These are phyloP conservation scores for Patiria pectinifera DNA, from an alignment of 53 echinoderm and acorn worm species.

Conservation along the genomic window DNA sequence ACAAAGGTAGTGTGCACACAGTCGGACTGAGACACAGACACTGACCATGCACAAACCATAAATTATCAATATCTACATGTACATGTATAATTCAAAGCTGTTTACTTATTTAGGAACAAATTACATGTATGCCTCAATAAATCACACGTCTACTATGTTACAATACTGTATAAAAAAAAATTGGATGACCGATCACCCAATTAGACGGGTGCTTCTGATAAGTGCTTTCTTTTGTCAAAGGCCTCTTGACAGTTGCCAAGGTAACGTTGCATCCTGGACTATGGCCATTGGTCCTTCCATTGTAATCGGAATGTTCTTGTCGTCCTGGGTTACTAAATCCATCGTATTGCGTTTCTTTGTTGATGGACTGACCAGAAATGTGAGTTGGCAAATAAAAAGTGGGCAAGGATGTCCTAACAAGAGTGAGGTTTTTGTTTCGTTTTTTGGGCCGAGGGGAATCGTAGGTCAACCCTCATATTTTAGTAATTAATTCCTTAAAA, in stretches of 20 bases:
- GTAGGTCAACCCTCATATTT: neutral
- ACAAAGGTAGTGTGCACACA: no score
- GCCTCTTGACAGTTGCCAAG: slow-evolving; percentile 22
- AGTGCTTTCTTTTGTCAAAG: neutral
- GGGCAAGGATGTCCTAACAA: neutral
- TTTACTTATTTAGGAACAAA: no score
- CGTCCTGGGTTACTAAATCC: neutral
- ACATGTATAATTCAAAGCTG: no score
- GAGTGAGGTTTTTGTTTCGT: neutral
- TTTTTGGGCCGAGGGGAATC: neutral
- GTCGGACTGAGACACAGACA: no score
- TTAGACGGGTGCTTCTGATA: neutral
- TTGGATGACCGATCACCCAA: neutral
- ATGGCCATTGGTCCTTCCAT: neutral
- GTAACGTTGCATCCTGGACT: neutral
- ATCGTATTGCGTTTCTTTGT: neutral
- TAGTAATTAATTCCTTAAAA: neutral
- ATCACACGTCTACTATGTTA: neutral
- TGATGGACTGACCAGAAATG: neutral
- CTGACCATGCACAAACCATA: no score
- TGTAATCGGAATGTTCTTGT: neutral
- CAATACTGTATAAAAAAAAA: neutral
- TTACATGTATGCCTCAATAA: neutral
- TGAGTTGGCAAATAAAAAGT: neutral
- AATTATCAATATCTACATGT: no score